Conservation (phyloP, 2,113 vertebrate species). For the Notiomystis cincta region DNA sequence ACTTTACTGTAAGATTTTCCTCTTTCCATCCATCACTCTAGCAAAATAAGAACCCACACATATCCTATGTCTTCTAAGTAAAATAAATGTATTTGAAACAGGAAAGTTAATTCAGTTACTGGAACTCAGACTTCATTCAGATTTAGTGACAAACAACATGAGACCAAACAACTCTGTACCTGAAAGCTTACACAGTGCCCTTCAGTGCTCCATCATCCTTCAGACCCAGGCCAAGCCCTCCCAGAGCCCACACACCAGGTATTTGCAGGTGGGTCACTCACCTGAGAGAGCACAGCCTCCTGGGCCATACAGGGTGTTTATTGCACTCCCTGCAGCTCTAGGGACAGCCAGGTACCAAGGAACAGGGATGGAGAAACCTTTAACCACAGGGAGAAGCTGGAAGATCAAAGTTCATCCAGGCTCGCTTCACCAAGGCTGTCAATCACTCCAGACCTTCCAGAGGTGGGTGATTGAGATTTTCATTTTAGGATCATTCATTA, state of each 20-base stretch:
- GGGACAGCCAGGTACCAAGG: rapidly evolving
- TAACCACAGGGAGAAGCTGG: rapidly evolving
- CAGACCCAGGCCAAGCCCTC: neutral
- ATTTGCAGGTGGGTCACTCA: neutral
- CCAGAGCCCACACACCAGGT: neutral
- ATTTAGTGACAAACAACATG: neutral
- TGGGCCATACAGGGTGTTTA: rapidly evolving
- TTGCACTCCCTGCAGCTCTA: rapidly evolving
- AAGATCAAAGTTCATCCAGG: neutral
- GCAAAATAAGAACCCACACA: neutral
- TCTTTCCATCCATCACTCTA: slow-evolving; percentile 3
- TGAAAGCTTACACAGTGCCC: neutral
- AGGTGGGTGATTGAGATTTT: neutral
- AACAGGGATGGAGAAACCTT: rapidly evolving
- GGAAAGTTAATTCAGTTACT: neutral
- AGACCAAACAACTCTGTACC: neutral
- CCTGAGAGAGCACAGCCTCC: neutral
- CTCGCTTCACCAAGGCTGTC: neutral
- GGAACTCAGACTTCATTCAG: neutral
- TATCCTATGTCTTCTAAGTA: neutral
- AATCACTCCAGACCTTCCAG: neutral
- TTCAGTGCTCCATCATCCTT: neutral
- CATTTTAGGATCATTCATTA: neutral
- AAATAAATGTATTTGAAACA: slow-evolving; percentile 20
- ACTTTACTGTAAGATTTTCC: neutral